Conservation (phyloP, 2,797 vertebrate genomes). For the Caiman crocodilus region DNA sequence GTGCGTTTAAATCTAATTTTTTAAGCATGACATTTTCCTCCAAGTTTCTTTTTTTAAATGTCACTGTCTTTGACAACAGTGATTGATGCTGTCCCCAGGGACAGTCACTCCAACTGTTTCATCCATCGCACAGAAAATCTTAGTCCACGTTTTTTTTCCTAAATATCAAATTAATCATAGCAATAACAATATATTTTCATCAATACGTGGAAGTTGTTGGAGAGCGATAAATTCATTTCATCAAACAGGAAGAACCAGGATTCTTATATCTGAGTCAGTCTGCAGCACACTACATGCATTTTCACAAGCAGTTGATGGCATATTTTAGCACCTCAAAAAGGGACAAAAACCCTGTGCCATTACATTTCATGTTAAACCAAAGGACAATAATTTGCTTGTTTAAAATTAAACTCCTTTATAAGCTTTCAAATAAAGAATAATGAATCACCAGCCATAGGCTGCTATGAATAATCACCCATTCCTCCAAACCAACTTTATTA, state of each 20-base stretch:
- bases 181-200: constrained; percentile 68
- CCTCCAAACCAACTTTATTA: constrained; percentile 72
- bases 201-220: constrained; percentile 45
- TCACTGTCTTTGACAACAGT: constrained; percentile 84
- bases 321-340: constrained; percentile 29
- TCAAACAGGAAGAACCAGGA: not conserved
- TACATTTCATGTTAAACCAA: not conserved
- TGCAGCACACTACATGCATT: not conserved
- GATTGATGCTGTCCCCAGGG: constrained; percentile 85
- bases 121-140: constrained; percentile 72
- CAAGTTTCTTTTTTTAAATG: constrained; percentile 87
- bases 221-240: constrained; percentile 38
- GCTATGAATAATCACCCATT: constrained; percentile 57
- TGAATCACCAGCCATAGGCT: constrained; percentile 56
- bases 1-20: constrained; percentile 88
- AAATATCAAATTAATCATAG: constrained; percentile 77
- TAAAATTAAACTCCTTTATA: constrained; percentile 65
- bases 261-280: not conserved
- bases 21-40: constrained; percentile 88
- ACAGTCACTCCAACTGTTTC: constrained; percentile 81
- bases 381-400: constrained; percentile 61
- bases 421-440: constrained; percentile 57
- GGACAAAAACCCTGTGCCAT: not conserved
- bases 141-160: constrained; percentile 61
- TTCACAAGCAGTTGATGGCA: not conserved